Conservation (phyloP, 2,113 vertebrate species). For the Oxygymnocypris stewartii region DNA sequence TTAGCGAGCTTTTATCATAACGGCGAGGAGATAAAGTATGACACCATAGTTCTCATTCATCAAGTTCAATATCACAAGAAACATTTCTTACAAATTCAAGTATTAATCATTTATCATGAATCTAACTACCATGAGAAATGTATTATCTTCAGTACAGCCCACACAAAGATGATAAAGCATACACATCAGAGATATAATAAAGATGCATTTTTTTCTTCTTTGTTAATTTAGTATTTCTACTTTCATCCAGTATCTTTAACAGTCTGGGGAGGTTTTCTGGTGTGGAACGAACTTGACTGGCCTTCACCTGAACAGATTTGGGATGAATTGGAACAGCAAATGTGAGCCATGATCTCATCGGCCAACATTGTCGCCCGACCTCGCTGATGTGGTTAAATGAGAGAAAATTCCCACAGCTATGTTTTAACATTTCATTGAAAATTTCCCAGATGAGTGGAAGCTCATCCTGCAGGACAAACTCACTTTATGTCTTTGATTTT, state of each 20-base stretch:
- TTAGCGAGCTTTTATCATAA: conserved; percentile 53
- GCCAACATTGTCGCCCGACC: not conserved
- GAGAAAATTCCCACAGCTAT: not conserved
- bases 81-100: not conserved
- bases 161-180: not conserved
- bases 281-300: not conserved
- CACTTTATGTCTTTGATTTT: not conserved
- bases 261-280: not conserved
- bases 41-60: conserved; percentile 51
- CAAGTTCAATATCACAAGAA: conserved; percentile 27
- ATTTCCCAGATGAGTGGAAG: not conserved
- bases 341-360: not conserved
- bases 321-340: not conserved
- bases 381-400: not conserved
- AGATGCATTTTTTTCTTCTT: not conserved
- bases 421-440: not conserved
- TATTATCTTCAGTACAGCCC: conserved; percentile 43
- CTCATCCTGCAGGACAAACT: not conserved
- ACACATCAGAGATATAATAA: too few species aligned
- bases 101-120: not conserved
- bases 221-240: not conserved
- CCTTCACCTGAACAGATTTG: not conserved
- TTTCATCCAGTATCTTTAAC: not conserved
- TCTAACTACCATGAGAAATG: conserved; percentile 17
- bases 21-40: conserved; percentile 38